Evolutionary conservation across 2,888 invertebrate species (phyloP), one percentile per base, ranked within the genome.

Genomic region (Eubasilissa splendida): DNA sequence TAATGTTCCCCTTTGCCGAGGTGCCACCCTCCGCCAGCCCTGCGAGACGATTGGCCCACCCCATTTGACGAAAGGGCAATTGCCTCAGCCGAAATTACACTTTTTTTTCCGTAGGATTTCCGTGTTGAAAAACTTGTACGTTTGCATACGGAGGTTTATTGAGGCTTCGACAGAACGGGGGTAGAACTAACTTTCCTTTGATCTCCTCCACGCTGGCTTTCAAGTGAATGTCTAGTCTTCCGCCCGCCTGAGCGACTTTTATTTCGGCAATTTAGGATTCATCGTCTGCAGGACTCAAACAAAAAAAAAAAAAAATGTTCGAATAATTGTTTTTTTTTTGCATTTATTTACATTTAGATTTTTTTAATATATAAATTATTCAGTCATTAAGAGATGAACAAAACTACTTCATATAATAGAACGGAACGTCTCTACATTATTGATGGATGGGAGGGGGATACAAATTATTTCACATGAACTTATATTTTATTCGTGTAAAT

Each of bases 1-100:
- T 77, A 82, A 82, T 82, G 74, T 81, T 33, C 54, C 33, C 54
- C 79, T 75, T 79, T 68, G 65, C 54, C 70, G 10, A 76, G 74
- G 77, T 58, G 63, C 63, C 33, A 42, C 74, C 63, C 63, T 22
- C 42, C 68, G 77, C 59, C 58, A 74, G 33, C 74, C 77, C 68
- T 70, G 50, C 70, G 70, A 77, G 58, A 66, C 70, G 59, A 77
- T 66, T 70, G 11, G 74, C 71, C n/a, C 56, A 56, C 56, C 65
- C 76, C 66, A 42, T 66, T 66, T 66, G 66, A 33, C 76, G 14
- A 56, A 56, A 56, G 54, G 65, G 65, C 76, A 76, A 70, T 54
- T 70, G 70, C 70, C 70, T 31, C 70, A 33, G 56, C 8, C 76
- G 56, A 65, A 76, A 76, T 76, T 76, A 76, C 50, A 10, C 42